Percentiles rank a stretch among this genome's conserved stretches.
Evolutionary conservation across 2,888 invertebrate species (phyloP).

Genomic region (Penaeus monodon): DNA sequence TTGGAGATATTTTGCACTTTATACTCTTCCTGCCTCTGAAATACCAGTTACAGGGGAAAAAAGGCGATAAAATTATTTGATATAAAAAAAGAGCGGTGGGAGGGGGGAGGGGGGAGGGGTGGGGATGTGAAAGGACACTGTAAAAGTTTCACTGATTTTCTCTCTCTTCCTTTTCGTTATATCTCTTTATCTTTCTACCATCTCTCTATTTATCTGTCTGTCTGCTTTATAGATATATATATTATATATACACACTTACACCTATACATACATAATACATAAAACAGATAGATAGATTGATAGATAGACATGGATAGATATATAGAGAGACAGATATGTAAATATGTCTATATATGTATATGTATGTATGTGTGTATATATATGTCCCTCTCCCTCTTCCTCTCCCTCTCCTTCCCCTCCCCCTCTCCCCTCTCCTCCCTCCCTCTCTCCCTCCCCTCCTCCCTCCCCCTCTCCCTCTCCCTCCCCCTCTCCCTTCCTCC

Average conservation of each 20-base stretch:
- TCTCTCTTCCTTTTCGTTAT: background rate
- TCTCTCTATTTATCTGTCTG: background rate
- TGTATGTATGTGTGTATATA: no score
- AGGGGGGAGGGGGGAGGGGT: background rate
- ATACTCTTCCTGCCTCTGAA: no score
- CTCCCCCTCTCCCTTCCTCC: background rate
- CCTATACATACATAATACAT: no score
- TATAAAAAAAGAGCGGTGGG: no score
- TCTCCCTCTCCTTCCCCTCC: background rate
- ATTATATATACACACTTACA: no score
- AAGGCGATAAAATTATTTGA: no score
- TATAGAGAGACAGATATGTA: no score
- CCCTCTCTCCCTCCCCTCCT: background rate
- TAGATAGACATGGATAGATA: no score
- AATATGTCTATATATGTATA: no score
- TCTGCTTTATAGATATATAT: background rate
- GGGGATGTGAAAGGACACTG: background rate
- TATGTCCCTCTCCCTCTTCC: background rate
- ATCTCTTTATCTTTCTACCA: background rate
- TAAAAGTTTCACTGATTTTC: background rate
- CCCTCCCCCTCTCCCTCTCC: background rate
- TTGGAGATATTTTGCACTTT: no score
- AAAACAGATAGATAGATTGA: no score
- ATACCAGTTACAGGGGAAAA: no score
- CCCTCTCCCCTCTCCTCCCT: background rate